Percentiles rank a stretch among this genome's conserved stretches.
Conservation (phyloP, 2,797 vertebrate species). For the Coluber constrictor region DNA sequence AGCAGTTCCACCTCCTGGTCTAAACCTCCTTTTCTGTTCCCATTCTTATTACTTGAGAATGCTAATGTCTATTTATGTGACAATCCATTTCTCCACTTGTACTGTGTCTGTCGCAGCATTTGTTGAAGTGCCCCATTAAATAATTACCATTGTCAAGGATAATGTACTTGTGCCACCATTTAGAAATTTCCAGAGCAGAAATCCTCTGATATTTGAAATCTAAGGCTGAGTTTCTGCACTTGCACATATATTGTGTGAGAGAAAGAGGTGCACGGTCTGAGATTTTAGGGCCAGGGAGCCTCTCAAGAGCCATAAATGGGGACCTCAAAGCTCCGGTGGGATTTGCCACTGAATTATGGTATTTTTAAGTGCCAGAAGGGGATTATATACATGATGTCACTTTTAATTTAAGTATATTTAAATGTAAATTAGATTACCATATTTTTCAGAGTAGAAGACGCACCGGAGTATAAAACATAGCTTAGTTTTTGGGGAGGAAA, state of each 20-base stretch:
- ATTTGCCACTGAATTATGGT: not conserved
- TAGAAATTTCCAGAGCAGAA: conserved; percentile 50
- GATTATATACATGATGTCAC: not conserved
- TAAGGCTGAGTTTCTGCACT: conserved; percentile 27
- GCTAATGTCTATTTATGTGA: conserved; percentile 31
- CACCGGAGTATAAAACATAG: no score
- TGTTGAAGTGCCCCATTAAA: conserved; percentile 50
- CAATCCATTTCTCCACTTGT: conserved; percentile 40
- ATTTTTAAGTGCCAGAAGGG: not conserved
- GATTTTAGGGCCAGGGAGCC: not conserved
- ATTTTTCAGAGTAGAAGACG: no score
- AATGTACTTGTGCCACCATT: conserved; percentile 39
- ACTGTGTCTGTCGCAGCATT: conserved; percentile 9
- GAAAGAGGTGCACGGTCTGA: not conserved
- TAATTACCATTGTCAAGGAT: conserved; percentile 48
- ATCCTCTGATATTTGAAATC: conserved; percentile 25
- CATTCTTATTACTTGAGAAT: conserved; percentile 35
- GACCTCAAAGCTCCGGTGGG: not conserved
- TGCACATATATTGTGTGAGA: conserved; percentile 15
- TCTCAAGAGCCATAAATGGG: not conserved
- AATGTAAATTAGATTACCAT: not conserved
- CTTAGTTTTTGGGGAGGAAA: no score
- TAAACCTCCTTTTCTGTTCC: not conserved
- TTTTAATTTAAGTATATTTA: not conserved
- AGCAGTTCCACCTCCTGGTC: not conserved